Evolutionary conservation across 2,888 invertebrate species (phyloP).

Genomic region (Macaria liturata): DNA sequence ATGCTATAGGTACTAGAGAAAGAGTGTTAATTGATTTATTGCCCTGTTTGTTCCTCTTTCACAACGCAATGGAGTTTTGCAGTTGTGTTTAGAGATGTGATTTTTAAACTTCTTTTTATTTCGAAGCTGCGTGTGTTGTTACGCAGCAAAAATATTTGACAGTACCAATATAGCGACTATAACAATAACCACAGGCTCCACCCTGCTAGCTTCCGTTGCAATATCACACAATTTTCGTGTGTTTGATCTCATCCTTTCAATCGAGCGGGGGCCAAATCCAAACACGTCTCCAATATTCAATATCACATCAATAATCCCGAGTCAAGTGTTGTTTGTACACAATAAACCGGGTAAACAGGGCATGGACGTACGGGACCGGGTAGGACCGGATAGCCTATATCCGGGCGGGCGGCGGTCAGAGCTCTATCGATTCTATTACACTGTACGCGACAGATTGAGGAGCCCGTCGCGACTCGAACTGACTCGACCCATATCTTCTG

Average conservation of each 20-base stretch:
- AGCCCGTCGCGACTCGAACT: conserved; percentile 43
- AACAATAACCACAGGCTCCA: too few species aligned
- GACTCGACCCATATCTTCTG: conserved; percentile 41
- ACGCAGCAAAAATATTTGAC: too few species aligned
- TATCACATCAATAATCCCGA: conserved; percentile 42
- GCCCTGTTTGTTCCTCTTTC: too few species aligned
- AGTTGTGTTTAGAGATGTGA: too few species aligned
- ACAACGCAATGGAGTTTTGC: too few species aligned
- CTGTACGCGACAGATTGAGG: conserved; percentile 69
- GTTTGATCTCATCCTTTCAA: conserved; percentile 3
- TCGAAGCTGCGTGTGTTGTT: too few species aligned
- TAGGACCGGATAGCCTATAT: conserved; percentile 70
- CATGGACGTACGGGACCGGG: conserved; percentile 60
- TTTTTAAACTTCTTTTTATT: too few species aligned
- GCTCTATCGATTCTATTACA: conserved; percentile 74
- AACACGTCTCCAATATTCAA: conserved; percentile 34
- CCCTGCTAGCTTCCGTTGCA: too few species aligned
- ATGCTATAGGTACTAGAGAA: too few species aligned
- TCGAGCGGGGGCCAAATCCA: conserved; percentile 14
- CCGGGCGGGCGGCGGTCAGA: conserved; percentile 59
- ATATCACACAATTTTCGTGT: too few species aligned
- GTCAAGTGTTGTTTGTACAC: conserved; percentile 61
- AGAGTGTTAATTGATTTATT: too few species aligned
- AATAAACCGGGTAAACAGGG: conserved; percentile 62
- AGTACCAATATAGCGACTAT: too few species aligned